A percentile compares a stretch with the other conserved stretches of the same genome.
These are phyloP conservation scores for Anthophora plumipes DNA, from an alignment of 2,888 invertebrate species.

Conservation along the genomic window DNA sequence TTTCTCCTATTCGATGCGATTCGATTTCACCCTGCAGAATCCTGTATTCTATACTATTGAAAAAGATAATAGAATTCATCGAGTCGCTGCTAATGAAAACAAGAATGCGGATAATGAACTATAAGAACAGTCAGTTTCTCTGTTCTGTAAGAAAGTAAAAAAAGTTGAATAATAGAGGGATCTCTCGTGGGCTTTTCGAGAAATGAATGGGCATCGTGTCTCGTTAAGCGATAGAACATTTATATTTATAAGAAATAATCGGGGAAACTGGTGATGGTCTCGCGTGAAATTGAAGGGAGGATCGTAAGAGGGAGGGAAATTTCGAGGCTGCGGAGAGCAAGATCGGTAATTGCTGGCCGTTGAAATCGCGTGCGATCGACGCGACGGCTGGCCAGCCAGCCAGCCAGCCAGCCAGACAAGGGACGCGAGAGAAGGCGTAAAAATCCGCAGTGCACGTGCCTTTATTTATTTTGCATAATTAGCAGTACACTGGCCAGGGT, in stretches of 20 bases:
- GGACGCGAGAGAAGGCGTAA: slow-evolving; percentile 69
- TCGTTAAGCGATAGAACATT: too few species aligned
- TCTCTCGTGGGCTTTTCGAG: neutral
- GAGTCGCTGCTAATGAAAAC: slow-evolving; percentile 20
- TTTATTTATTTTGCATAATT: slow-evolving; percentile 82
- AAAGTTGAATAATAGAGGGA: neutral
- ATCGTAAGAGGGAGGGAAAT: slow-evolving; percentile 36
- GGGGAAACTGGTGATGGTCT: too few species aligned
- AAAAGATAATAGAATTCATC: slow-evolving; percentile 10
- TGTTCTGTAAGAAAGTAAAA: slow-evolving; percentile 7
- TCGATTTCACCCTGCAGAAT: slow-evolving; percentile 25
- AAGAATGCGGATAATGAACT: slow-evolving; percentile 26
- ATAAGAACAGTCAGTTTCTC: neutral
- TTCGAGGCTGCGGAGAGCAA: slow-evolving; percentile 64
- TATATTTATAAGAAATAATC: too few species aligned
- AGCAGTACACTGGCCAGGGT: slow-evolving; percentile 66
- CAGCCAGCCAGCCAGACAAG: slow-evolving; percentile 41
- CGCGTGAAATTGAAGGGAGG: slow-evolving; percentile 11
- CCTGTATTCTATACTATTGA: neutral
- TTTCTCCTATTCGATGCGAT: slow-evolving; percentile 21
- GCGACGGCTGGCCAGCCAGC: too few species aligned
- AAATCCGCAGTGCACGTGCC: slow-evolving; percentile 78
- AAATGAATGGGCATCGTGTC: neutral
- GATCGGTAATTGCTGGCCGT: slow-evolving; percentile 77
- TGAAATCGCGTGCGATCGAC: slow-evolving; percentile 77